Percentiles rank a stretch among this genome's conserved stretches.
Evolutionary conservation across 2,888 invertebrate species (phyloP).

Genomic region (Synanthedon tipuliformis): DNA sequence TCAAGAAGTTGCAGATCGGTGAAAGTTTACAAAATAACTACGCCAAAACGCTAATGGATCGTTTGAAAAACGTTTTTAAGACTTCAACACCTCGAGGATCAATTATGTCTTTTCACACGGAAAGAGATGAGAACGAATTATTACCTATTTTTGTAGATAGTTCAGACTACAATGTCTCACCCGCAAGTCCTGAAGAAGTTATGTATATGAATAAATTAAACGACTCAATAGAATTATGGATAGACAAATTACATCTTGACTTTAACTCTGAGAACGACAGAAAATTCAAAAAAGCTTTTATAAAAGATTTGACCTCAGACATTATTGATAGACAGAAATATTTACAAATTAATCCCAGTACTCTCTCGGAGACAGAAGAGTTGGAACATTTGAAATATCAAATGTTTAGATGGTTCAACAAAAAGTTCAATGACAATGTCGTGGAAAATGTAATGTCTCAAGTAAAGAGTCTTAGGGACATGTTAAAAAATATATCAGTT

Average conservation of each 20-base stretch:
- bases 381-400: conserved; percentile 35
- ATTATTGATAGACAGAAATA: conserved; percentile 32
- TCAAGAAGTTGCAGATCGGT: conserved; percentile 7
- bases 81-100: conserved; percentile 14
- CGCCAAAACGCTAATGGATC: conserved; percentile 7
- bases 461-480: conserved; percentile 14
- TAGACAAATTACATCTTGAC: conserved; percentile 13
- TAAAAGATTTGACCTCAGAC: conserved; percentile 21
- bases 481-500: conserved; percentile 12
- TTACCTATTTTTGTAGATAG: not conserved
- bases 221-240: conserved; percentile 16
- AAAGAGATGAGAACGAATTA: not conserved
- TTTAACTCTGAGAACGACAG: conserved; percentile 9
- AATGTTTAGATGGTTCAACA: conserved; percentile 24
- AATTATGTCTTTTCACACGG: not conserved
- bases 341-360: conserved; percentile 22
- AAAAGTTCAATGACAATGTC: conserved; percentile 13
- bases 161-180: not conserved
- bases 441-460: conserved; percentile 1
- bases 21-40: conserved; percentile 6
- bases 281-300: conserved; percentile 12
- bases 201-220: conserved; percentile 12
- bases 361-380: conserved; percentile 19
- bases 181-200: conserved; percentile 7
- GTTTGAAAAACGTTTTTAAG: conserved; percentile 6